Conservation (phyloP, 2,113 vertebrate genomes). For the Antigone vipio region DNA sequence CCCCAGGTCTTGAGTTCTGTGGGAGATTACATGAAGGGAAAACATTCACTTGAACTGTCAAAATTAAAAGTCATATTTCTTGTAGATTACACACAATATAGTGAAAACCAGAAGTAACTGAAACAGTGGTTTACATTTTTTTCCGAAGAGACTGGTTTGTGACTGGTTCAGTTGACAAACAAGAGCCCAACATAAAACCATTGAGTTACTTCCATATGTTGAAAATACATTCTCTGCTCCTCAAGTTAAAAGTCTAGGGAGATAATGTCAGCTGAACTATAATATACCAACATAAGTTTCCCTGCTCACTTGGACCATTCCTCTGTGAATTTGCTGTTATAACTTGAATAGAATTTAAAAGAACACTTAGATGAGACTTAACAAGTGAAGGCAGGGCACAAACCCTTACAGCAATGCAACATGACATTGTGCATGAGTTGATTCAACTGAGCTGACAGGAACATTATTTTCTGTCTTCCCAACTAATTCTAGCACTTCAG, state of each 20-base stretch:
- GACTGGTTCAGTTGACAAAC: neutral
- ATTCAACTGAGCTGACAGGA: neutral
- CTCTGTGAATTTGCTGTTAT: neutral
- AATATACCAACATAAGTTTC: rapidly evolving
- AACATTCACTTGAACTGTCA: neutral
- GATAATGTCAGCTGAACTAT: neutral
- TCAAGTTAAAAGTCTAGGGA: neutral
- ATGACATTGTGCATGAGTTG: rapidly evolving
- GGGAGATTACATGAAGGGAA: neutral
- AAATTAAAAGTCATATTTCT: neutral
- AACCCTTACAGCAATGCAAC: neutral
- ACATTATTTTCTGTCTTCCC: neutral
- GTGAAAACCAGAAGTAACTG: neutral
- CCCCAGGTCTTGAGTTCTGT: neutral
- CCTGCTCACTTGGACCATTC: neutral
- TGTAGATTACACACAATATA: neutral
- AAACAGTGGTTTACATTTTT: neutral
- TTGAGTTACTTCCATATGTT: neutral
- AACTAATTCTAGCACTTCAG: neutral
- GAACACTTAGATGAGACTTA: neutral
- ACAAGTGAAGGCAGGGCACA: neutral
- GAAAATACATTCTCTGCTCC: neutral
- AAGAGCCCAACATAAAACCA: neutral
- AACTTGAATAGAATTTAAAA: neutral
- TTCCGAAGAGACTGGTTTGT: neutral